phyloP scores from a whole-genome alignment of 2,797 vertebrate genomes.

The Pantherophis alleghaniensis region DNA sequence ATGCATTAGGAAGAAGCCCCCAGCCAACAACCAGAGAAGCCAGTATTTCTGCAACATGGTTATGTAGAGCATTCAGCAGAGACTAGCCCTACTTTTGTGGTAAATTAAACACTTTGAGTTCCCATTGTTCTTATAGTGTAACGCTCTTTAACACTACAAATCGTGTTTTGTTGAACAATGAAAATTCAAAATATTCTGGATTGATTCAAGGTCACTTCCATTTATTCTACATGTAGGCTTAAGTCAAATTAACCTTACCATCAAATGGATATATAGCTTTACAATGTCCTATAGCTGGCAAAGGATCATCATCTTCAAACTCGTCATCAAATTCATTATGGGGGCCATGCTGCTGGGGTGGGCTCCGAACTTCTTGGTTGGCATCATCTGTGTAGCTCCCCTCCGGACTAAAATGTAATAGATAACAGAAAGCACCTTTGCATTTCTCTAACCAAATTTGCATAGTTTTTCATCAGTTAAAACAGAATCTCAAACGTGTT shows the following conservation, averaged over 20 bases:
- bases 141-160: not conserved
- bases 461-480: not conserved
- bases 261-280: slow-evolving; percentile 96
- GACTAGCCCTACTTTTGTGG: not conserved
- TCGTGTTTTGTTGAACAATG: not conserved
- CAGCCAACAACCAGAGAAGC: not conserved
- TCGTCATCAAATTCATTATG: slow-evolving; percentile 93
- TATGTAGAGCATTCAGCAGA: not conserved
- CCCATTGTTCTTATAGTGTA: not conserved
- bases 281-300: slow-evolving; percentile 96
- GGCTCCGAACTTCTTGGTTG: slow-evolving; percentile 88
- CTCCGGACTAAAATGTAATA: slow-evolving; percentile 81
- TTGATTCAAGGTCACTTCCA: not conserved
- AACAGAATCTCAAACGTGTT: accelerated
- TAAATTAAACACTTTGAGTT: not conserved
- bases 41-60: not conserved
- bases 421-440: not conserved
- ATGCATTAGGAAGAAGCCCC: not conserved
- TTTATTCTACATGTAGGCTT: not conserved
- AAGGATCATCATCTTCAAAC: slow-evolving; percentile 95
- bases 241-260: slow-evolving; percentile 73
- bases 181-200: not conserved
- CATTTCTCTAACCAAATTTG: not conserved
- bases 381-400: slow-evolving; percentile 97
- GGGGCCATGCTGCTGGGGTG: slow-evolving; percentile 78